Evolutionary conservation across 2,113 vertebrate genomes (phyloP).

Genomic region (Gallinago jamesoni): DNA sequence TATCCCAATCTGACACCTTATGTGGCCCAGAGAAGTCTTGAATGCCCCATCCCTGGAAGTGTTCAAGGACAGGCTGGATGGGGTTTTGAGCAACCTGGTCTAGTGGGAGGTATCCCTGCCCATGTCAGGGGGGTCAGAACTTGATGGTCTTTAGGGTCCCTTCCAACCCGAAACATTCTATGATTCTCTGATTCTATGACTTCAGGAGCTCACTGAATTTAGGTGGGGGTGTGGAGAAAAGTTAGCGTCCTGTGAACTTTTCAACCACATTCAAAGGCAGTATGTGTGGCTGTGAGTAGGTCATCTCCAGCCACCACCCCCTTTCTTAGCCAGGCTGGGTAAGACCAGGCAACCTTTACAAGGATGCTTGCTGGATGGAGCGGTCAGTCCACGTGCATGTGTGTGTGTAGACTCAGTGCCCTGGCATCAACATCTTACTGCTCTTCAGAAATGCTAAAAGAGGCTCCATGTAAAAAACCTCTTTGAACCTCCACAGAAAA

Average conservation of each 20-base stretch:
- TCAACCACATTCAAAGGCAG: background rate
- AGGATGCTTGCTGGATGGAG: background rate
- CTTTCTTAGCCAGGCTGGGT: background rate
- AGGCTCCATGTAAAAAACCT: background rate
- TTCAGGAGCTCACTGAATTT: background rate
- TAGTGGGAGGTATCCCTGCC: too few relatives aligned
- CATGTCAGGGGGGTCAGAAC: too few relatives aligned
- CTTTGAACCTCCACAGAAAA: background rate
- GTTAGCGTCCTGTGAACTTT: background rate
- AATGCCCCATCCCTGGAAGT: too few relatives aligned
- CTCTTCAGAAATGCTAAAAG: background rate
- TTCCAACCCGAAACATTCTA: too few relatives aligned
- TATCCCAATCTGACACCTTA: background rate
- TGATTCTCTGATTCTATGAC: too few relatives aligned
- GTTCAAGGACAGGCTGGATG: too few relatives aligned
- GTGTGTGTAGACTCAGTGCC: background rate
- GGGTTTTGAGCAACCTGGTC: too few relatives aligned
- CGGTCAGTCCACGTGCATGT: background rate
- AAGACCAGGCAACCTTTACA: background rate
- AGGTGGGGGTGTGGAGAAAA: fast-evolving
- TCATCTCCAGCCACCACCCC: background rate
- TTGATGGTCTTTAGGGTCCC: too few relatives aligned
- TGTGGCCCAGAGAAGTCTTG: too few relatives aligned
- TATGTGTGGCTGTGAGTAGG: background rate
- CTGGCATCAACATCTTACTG: fast-evolving